These are phyloP conservation scores for Ferdinandea cuprea DNA, from an alignment of 2,888 invertebrate species.

Conservation along the genomic window DNA sequence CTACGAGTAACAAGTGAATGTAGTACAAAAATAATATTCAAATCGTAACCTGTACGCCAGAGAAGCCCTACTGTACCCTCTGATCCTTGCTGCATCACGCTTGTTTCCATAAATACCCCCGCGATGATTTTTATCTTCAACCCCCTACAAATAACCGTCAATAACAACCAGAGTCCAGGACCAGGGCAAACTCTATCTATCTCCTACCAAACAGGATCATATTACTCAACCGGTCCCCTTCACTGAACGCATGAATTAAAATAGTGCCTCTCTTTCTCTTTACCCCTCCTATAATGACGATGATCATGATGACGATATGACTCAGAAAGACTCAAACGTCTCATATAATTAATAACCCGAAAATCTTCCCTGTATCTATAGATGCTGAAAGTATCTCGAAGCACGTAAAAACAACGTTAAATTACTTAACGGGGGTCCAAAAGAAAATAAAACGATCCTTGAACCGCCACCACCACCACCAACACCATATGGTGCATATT, in stretches of 20 bases:
- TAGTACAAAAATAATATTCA: constrained; percentile 21
- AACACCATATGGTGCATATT: constrained; percentile 60
- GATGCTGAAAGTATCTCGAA: constrained; percentile 25
- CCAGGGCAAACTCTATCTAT: constrained; percentile 48
- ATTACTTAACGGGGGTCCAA: constrained; percentile 63
- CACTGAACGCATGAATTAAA: constrained; percentile 51
- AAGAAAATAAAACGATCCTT: constrained; percentile 60
- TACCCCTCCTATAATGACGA: constrained; percentile 8
- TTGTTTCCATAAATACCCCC: constrained; percentile 52
- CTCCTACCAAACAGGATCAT: constrained; percentile 67
- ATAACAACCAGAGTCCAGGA: constrained; percentile 55
- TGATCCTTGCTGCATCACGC: constrained; percentile 55
- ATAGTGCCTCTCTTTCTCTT: constrained; percentile 9
- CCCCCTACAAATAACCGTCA: constrained; percentile 61
- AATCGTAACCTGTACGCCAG: constrained; percentile 10
- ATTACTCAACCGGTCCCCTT: constrained; percentile 63
- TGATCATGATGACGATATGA: too few species aligned
- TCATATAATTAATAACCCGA: constrained; percentile 54
- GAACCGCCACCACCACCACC: constrained; percentile 46
- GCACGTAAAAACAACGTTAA: constrained; percentile 49
- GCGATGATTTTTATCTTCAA: constrained; percentile 38
- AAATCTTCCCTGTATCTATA: constrained; percentile 36
- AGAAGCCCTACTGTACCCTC: constrained; percentile 25
- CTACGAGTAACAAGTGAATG: constrained; percentile 36
- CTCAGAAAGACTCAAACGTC: constrained; percentile 30